Evolutionary conservation across 2,888 invertebrate genomes (phyloP).

Genomic region (Drosophila mayaguana): DNA sequence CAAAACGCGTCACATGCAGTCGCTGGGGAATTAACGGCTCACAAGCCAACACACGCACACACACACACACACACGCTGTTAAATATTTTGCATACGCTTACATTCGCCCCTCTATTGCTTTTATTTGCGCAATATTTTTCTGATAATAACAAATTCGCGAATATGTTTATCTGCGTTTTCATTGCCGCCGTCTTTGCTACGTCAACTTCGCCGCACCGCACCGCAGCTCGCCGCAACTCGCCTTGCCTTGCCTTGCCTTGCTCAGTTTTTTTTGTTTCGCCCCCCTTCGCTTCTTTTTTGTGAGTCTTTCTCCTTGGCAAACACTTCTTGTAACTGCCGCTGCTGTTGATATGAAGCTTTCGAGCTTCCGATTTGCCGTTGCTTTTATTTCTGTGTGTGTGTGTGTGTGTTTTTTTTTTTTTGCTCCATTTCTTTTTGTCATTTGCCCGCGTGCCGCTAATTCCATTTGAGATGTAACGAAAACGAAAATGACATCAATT

Average conservation of each 20-base stretch:
- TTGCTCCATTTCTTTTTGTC: conserved; percentile 23
- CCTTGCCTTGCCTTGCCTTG: neutral
- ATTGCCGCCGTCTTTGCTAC: conserved; percentile 69
- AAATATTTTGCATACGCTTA: conserved; percentile 75
- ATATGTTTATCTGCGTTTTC: conserved; percentile 82
- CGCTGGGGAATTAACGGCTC: conserved; percentile 68
- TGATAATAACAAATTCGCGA: conserved; percentile 83
- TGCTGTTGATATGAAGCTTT: conserved; percentile 62
- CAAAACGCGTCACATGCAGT: conserved; percentile 80
- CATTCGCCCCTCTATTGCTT: conserved; percentile 32
- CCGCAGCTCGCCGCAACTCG: neutral
- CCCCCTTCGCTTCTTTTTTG: conserved; percentile 9
- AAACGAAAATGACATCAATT: conserved; percentile 82
- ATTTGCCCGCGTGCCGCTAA: conserved; percentile 69
- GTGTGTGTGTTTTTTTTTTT: neutral
- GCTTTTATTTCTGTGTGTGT: conserved; percentile 17
- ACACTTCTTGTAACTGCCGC: conserved; percentile 31
- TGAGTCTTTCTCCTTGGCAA: conserved; percentile 20
- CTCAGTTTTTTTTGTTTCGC: neutral
- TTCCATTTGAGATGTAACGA: conserved; percentile 79
- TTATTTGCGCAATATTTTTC: conserved; percentile 80
- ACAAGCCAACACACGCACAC: conserved; percentile 24
- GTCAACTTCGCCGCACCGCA: conserved; percentile 41
- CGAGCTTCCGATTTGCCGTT: conserved; percentile 49
- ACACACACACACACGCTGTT: conserved; percentile 15